These are phyloP conservation scores for Ryuthela nishihirai DNA, from an alignment of 2,888 invertebrate genomes.

Conservation along the genomic window DNA sequence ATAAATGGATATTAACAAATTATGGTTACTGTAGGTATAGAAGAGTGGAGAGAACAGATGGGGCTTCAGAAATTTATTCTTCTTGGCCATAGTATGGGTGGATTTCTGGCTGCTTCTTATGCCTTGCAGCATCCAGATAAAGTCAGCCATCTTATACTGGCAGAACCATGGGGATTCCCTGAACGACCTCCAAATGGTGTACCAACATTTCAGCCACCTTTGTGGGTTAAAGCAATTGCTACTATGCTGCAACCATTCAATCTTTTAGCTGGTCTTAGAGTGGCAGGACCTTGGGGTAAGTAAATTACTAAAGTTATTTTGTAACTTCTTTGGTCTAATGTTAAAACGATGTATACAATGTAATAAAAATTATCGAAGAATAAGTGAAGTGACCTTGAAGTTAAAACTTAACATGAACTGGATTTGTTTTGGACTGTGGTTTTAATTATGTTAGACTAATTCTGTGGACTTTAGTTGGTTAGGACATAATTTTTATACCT, in stretches of 20 bases:
- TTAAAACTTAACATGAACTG: too few relatives aligned
- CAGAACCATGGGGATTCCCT: slow-evolving; percentile 77
- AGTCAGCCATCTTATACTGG: slow-evolving; percentile 85
- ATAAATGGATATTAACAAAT: too few relatives aligned
- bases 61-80: slow-evolving; percentile 75
- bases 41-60: slow-evolving; percentile 91
- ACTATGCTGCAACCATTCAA: slow-evolving; percentile 77
- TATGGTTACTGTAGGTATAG: slow-evolving; percentile 67
- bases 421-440: too few relatives aligned
- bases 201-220: slow-evolving; percentile 63
- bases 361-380: too few relatives aligned
- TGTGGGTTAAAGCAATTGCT: slow-evolving; percentile 77
- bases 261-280: slow-evolving; percentile 79
- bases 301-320: too few relatives aligned
- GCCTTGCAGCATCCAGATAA: slow-evolving; percentile 77
- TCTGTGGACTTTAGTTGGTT: too few relatives aligned
- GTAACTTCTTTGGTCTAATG: too few relatives aligned
- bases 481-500: too few relatives aligned
- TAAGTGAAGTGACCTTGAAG: too few relatives aligned
- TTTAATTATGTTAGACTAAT: too few relatives aligned
- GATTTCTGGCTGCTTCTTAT: slow-evolving; percentile 84
- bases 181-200: slow-evolving; percentile 47
- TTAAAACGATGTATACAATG: too few relatives aligned
- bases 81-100: slow-evolving; percentile 92
- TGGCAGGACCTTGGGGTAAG: slow-evolving; percentile 81